Conservation (phyloP, 2,888 invertebrate species). For the Lithophane socia region DNA sequence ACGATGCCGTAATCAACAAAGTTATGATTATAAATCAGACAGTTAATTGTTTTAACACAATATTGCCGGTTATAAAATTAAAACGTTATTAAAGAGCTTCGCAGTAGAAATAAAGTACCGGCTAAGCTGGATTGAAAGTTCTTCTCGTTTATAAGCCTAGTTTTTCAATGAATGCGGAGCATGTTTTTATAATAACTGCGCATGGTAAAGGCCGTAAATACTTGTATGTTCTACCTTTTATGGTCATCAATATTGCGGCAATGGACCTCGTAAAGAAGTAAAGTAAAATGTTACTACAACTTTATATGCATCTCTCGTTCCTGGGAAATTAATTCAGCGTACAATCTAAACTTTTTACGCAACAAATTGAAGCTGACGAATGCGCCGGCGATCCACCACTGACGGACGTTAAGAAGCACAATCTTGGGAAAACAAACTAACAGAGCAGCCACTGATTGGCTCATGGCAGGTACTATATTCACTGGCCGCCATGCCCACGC, state of each 20-base stretch:
- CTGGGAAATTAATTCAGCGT: conserved; percentile 9
- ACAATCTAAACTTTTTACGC: conserved; percentile 31
- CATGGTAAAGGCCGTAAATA: conserved; percentile 42
- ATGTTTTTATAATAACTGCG: conserved; percentile 47
- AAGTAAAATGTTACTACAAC: conserved; percentile 28
- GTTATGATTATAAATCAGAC: conserved; percentile 66
- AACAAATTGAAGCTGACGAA: conserved; percentile 39
- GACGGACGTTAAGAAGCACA: conserved; percentile 37
- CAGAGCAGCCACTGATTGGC: conserved; percentile 57
- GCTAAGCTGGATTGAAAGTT: conserved; percentile 42
- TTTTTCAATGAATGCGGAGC: conserved; percentile 48
- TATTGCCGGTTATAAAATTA: conserved; percentile 70
- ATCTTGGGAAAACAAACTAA: conserved; percentile 47
- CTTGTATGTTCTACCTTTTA: conserved; percentile 36
- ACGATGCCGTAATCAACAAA: conserved; percentile 63
- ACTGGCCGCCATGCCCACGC: conserved; percentile 59
- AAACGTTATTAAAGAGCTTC: conserved; percentile 65
- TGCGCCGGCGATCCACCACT: conserved; percentile 41
- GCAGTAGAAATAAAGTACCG: conserved; percentile 62
- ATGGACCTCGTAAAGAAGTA: conserved; percentile 15
- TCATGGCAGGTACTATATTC: conserved; percentile 48
- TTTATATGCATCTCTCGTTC: conserved; percentile 37
- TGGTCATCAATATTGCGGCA: conserved; percentile 35
- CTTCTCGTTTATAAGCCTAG: conserved; percentile 45
- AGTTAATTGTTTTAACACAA: conserved; percentile 67